Evolutionary conservation across 92 coral and sea anemone genomes (phyloP).

Genomic region (Galaxea fascicularis): DNA sequence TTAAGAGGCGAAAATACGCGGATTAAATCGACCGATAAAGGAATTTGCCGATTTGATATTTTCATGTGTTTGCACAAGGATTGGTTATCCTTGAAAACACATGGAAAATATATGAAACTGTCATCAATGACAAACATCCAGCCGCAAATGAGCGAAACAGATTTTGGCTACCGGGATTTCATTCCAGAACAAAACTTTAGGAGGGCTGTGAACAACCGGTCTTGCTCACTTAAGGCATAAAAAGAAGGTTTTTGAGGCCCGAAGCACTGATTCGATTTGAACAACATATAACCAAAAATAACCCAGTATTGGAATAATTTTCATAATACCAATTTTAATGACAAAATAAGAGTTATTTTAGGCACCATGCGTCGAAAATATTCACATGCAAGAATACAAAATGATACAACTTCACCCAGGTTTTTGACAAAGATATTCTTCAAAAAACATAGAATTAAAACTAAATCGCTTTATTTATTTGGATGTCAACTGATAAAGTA

Average conservation of each 20-base stretch:
- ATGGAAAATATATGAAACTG: not conserved
- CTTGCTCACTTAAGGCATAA: no score
- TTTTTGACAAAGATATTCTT: conserved; percentile 2
- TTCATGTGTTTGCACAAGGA: conserved; percentile 3
- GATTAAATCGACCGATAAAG: not conserved
- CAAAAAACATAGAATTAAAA: conserved; percentile 4
- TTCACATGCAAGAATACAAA: not conserved
- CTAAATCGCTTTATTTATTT: not conserved
- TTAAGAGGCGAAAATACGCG: not conserved
- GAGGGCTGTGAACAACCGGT: no score
- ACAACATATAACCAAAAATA: not conserved
- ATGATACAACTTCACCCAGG: not conserved
- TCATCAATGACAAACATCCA: not conserved
- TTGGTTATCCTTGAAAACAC: not conserved
- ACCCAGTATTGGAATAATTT: not conserved
- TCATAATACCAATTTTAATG: not conserved
- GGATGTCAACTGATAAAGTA: not conserved
- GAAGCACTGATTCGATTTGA: not conserved
- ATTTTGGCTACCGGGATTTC: not conserved
- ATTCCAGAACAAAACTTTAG: no score
- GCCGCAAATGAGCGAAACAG: not conserved
- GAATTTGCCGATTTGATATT: not conserved
- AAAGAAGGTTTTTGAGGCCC: not conserved
- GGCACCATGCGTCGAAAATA: conserved; percentile 12
- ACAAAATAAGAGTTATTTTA: conserved; percentile 8